Conservation (phyloP, 2,797 vertebrate genomes). For the Hylomyscus alleni region DNA sequence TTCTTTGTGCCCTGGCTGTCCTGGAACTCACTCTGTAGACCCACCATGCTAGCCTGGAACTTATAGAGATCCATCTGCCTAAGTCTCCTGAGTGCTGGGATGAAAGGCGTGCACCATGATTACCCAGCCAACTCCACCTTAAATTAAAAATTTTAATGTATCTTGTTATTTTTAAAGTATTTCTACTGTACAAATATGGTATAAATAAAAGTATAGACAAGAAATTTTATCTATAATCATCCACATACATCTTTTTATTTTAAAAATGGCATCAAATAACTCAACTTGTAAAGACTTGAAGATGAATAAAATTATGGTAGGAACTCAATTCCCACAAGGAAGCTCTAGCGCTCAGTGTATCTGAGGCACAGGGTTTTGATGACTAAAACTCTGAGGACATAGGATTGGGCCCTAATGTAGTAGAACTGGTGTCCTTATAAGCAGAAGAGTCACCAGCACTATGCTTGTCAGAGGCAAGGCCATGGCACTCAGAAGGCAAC, state of each 20-base stretch:
- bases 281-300: slow-evolving; percentile 58
- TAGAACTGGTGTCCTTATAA: background rate
- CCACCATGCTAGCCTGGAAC: no score
- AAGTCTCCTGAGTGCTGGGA: no score
- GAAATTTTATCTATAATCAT: slow-evolving; percentile 29
- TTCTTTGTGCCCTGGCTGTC: no score
- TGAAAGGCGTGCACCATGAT: no score
- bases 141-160: background rate
- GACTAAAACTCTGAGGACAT: slow-evolving; percentile 1
- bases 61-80: no score
- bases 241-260: slow-evolving; percentile 41
- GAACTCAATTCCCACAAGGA: slow-evolving; percentile 1
- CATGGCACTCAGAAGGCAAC: background rate
- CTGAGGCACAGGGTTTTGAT: background rate
- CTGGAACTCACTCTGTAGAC: no score
- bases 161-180: slow-evolving; percentile 48
- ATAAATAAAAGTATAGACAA: slow-evolving; percentile 43
- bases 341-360: background rate
- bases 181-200: background rate
- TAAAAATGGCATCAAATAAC: slow-evolving; percentile 36
- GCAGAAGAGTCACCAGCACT: background rate
- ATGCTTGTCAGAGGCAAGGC: background rate
- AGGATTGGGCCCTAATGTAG: background rate
- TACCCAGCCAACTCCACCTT: background rate
- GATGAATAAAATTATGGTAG: slow-evolving; percentile 16